Evolutionary conservation across 2,888 invertebrate genomes (phyloP), one percentile per base, ranked within the genome.

Genomic region (Acanthococcus lagerstroemiae): DNA sequence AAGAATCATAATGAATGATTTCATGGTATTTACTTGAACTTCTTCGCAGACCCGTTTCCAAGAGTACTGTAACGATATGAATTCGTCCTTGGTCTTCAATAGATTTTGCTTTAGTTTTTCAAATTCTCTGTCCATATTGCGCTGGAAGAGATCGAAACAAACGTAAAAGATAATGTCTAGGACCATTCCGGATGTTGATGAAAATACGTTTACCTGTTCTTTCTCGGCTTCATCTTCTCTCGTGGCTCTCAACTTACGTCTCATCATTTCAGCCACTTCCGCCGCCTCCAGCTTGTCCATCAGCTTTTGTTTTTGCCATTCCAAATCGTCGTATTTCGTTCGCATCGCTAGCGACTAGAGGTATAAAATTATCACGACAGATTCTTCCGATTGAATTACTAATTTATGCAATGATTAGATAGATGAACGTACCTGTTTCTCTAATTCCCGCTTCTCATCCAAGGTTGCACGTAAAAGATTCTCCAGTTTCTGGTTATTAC

Each of bases 211-310:
- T 3, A 37, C 3, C 37, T n/a, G 2, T 50, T 61, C 61, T 52
- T 61, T 61, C 9, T 46, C 24, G 9, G 21, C 15, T 1, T 5
- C 5, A 12, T 50, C 50, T 17, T 46, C 61, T 50, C 50, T 46
- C 2, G 27, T 19, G 19, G 21, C 21, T 7, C 27, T 25, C 3
- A 48, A 26, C 12, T 26, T 61, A 19, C 61, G 50, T 50, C 50
- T 21, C 17, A 17, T 46, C 12, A 61, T 21, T 30, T 61, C 61
- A 17, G 48, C 48, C 3, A 46, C 21, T 48, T 61, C 50, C 15
- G 30, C 50, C 9, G 61, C 61, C 12, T 61, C 22, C 19, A 61
- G 19, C 30, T 61, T 61, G 27, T 61, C 61, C 17, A 50, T 50
- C 3, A 61, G 4, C 50, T 61, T 61, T 22, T 61, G 24, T 22